Base-by-base conservation (phyloP, 2,888 invertebrate species). In the Hyposoter didymator region DNA sequence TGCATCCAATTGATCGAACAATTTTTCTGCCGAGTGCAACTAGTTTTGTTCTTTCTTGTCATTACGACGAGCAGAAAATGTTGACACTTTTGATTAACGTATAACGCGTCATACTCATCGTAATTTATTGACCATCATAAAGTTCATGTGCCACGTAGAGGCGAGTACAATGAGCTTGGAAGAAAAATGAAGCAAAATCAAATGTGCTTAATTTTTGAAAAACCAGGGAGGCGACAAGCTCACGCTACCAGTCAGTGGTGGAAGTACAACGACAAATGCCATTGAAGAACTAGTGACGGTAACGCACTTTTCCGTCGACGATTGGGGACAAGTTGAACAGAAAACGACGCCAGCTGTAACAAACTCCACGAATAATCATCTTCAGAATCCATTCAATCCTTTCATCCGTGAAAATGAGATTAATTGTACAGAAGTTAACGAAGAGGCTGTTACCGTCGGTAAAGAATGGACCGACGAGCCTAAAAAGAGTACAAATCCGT, bases 191-290 rank as follows among this genome's bases (percentile, higher is more conserved):
- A 3, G 2, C 8, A 19, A 22, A 47, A 49, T n/a, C n/a, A 17
- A 8, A 49, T 52, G 12, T 32, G 12, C 52, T 47, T 88, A 89
- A 90, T 90, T 91, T 90, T 89, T 45, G 62, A 0, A 75, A 6
- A 89, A 86, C 82, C 89, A 96, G 96, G 96, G 96, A 88, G 96
- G 96, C 90, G 96, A 96, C 92, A 96, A 96, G 92, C 93, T 96
- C 91, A 96, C 96, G 78, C 94, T 96, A 84, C 95, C 95, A 86
- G 95, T 96, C 90, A 95, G 95, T 89, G 96, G 96, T 72, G 88
- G 91, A 12, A 89, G 92, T 3, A 84, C 91, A 47, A 79, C 88
- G 67, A 90, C 87, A 80, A 88, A 88, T 59, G 81, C 86, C 80
- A 84, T 74, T 49, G 94, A 94, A 59, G 93, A 94, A 82, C 88